A percentile compares a stretch with the other conserved stretches of the same genome.
Conservation (phyloP, 2,797 vertebrate genomes). For the Lutjanus argentimaculatus region DNA sequence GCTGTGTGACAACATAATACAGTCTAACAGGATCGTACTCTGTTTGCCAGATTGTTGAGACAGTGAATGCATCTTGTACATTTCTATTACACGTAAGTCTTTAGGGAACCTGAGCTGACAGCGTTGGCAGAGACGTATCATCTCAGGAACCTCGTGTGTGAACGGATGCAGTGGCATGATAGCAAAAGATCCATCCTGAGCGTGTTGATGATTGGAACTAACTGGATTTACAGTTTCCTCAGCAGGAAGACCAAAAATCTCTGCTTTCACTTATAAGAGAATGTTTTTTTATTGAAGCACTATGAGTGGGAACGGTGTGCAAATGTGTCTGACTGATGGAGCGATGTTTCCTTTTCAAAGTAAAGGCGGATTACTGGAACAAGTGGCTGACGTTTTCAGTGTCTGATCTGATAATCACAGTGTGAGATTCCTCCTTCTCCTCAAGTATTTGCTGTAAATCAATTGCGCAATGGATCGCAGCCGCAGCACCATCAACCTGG, state of each 20-base stretch:
- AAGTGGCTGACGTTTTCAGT: conserved; percentile 48
- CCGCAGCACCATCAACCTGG: conserved; percentile 40
- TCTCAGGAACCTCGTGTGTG: conserved; percentile 60
- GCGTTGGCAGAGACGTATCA: conserved; percentile 65
- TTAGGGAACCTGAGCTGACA: conserved; percentile 58
- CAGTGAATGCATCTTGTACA: conserved; percentile 58
- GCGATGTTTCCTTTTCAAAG: conserved; percentile 54
- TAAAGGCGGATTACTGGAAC: conserved; percentile 55
- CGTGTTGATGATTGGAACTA: conserved; percentile 65
- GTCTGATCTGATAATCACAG: conserved; percentile 70
- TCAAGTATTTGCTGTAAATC: conserved; percentile 52
- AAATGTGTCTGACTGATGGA: conserved; percentile 52
- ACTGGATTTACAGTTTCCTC: conserved; percentile 66
- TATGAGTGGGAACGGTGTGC: conserved; percentile 46
- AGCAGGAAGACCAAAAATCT: conserved; percentile 30
- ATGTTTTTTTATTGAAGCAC: conserved; percentile 36
- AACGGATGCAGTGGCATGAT: conserved; percentile 66
- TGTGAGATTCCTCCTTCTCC: conserved; percentile 47
- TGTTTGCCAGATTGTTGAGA: conserved; percentile 54
- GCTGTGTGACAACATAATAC: conserved; percentile 76
- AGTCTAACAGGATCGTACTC: conserved; percentile 32
- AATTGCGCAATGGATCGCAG: conserved; percentile 55
- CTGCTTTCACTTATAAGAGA: conserved; percentile 46
- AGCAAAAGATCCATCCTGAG: conserved; percentile 49
- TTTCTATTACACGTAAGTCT: conserved; percentile 53